Conservation (phyloP, 2,797 vertebrate genomes). For the Argyrosomus regius region DNA sequence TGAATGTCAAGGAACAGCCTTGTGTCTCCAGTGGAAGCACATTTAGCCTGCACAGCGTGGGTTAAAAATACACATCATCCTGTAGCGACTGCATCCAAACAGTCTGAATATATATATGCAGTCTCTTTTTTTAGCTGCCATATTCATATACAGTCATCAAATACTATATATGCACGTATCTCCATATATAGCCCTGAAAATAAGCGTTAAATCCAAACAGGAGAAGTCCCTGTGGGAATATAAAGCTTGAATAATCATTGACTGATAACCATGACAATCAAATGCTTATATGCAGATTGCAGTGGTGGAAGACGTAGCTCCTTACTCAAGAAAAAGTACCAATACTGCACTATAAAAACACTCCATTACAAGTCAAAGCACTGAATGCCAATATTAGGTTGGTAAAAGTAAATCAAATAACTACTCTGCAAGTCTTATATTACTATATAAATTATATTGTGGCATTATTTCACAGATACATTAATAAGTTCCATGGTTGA, state of each 20-base stretch:
- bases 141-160: slow-evolving; percentile 7
- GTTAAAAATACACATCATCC: slow-evolving; percentile 45
- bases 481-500: not conserved
- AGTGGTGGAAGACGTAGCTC: not conserved
- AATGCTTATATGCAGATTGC: not conserved
- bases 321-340: no score
- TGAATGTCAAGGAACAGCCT: not conserved
- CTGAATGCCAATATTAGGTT: not conserved
- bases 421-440: not conserved
- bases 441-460: not conserved
- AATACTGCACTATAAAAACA: not conserved
- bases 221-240: not conserved
- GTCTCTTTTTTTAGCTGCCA: slow-evolving; percentile 14
- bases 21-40: not conserved
- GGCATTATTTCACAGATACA: not conserved
- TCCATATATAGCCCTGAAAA: not conserved
- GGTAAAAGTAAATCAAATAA: not conserved
- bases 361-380: not conserved
- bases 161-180: not conserved
- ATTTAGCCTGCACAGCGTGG: not conserved
- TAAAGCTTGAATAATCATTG: slow-evolving; percentile 9
- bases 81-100: slow-evolving; percentile 42
- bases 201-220: not conserved
- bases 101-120: slow-evolving; percentile 38
- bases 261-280: slow-evolving; percentile 18